Evolutionary conservation across 2,888 invertebrate genomes (phyloP), one percentile per base, ranked within the genome.

Genomic region (Chalcis sispes): DNA sequence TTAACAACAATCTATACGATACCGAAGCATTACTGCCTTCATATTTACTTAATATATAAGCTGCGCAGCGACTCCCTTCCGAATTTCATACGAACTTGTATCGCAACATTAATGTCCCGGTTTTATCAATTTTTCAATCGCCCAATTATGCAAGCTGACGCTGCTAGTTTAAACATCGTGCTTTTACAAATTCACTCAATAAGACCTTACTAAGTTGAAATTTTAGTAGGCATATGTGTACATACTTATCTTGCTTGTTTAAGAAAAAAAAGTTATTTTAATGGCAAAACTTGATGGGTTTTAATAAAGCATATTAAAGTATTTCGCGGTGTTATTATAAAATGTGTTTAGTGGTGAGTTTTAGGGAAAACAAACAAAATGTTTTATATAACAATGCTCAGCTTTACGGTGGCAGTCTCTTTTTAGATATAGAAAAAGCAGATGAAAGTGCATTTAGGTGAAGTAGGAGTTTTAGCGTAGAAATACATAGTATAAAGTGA

Each of bases 1-100:
- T 87, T 87, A 87, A 88, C 88, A 85, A 88, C 85, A 85, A 88
- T 88, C 86, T 85, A 85, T 84, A 83, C 81, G 82, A 78, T 82
- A 48, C 82, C 81, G 81, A 78, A 82, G 83, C 84, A 86, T 87
- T 86, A 86, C 81, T 79, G 79, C 77, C 80, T 77, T 73, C 71
- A 69, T 65, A 62, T 18, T n/a, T n/a, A n/a, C n/a, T n/a, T 7
- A 48, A 32, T 48, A 50, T 18, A 54, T 36, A 40, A 8, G 18
- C 42, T 25, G 36, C n/a, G n/a, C n/a, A 71, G 56, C 58, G 64
- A 32, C 66, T 40, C 70, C 66, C 40, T 58, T 66, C 42, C 58
- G 54, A 64, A 77, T 56, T 52, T 13, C 56, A 25, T 32, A 50
- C 56, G n/a, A 69, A 64, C 58, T 65, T 25, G 18, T 40, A 64